Conservation (phyloP, 1,140 invertebrate species). For the Pectinophora gossypiella region DNA sequence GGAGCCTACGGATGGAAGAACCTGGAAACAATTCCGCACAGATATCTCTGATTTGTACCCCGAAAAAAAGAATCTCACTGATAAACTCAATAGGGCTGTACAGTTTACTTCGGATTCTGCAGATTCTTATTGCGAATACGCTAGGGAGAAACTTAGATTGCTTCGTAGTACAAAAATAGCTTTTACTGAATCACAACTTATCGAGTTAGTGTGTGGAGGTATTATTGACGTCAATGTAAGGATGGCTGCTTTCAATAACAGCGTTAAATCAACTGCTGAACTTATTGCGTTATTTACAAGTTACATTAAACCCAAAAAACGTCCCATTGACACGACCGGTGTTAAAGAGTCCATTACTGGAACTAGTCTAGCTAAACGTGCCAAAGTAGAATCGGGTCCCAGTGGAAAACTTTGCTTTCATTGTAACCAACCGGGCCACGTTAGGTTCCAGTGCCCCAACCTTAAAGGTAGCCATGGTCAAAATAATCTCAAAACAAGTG, state of each 20-base stretch:
- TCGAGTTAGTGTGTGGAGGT: constrained; percentile 27
- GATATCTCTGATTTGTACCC: not conserved
- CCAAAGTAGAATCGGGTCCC: too few species aligned
- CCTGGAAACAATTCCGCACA: not conserved
- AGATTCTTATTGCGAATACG: constrained; percentile 11
- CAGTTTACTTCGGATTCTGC: constrained; percentile 2
- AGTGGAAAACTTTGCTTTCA: too few species aligned
- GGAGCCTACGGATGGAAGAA: constrained; percentile 12
- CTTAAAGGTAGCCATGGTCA: too few species aligned
- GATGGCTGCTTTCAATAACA: constrained; percentile 25
- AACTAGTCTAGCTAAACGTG: too few species aligned
- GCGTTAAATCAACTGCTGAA: constrained; percentile 16
- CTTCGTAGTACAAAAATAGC: too few species aligned
- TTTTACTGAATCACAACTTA: constrained; percentile 18
- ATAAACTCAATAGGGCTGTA: constrained; percentile 4
- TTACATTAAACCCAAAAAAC: constrained; percentile 17
- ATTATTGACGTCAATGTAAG: constrained; percentile 20
- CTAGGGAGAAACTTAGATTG: constrained; percentile 22
- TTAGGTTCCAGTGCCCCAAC: too few species aligned
- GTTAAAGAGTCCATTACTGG: too few species aligned
- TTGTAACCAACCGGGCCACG: too few species aligned
- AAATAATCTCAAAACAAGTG: too few species aligned
- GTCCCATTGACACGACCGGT: not conserved
- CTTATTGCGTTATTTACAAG: constrained; percentile 17
- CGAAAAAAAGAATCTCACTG: constrained; percentile 5